Base-by-base conservation (phyloP, 1,140 invertebrate genomes). In the Penaeus indicus region DNA sequence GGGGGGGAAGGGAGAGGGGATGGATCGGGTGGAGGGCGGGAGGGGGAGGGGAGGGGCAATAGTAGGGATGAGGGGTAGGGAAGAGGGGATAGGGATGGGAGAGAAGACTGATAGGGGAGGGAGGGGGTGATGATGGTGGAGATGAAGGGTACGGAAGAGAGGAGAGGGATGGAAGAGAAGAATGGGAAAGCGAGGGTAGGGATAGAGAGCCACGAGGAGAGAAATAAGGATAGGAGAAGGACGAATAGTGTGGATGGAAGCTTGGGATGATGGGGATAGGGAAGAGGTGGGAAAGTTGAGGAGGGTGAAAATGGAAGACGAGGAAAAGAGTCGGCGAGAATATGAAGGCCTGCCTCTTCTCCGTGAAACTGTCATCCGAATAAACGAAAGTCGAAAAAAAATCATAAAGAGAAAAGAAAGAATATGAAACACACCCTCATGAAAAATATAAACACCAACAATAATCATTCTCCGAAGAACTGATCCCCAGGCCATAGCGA, bases 141-240 rank as follows among this genome's bases (percentile, higher is more conserved):
- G 25, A 19, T 4, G 75, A 27, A n/a, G 42, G 75, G 42, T 27
- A 10, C 18, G 42, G 25, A 32, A 10, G 42, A 16, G 16, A 42
- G 25, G 75, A 32, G 75, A 78, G 75, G 38, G 72, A 75, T 25
- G 42, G 72, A 77, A 22, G 42, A 38, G n/a, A 32, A 77, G 72
- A 67, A 27, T n/a, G 54, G 11, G 32, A 64, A 27, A 63, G 81
- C 19, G 25, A 42, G n/a, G 16, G 80, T 25, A 42, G 60, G 21
- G 13, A 54, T 47, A 32, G 60, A 54, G 42, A 22, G 60, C 18
- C 18, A 8, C 5, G 27, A 4, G 16, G 21, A 54, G 13, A 81
- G 5, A 3, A 11, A 47, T 18, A 80, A 80, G 60, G n/a, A 80
- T 19, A 3, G 25, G 60, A 83, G 80, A 63, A n/a, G 38, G 21